Conservation (phyloP, 2,113 vertebrate species). For the Apodemus speciosus region DNA sequence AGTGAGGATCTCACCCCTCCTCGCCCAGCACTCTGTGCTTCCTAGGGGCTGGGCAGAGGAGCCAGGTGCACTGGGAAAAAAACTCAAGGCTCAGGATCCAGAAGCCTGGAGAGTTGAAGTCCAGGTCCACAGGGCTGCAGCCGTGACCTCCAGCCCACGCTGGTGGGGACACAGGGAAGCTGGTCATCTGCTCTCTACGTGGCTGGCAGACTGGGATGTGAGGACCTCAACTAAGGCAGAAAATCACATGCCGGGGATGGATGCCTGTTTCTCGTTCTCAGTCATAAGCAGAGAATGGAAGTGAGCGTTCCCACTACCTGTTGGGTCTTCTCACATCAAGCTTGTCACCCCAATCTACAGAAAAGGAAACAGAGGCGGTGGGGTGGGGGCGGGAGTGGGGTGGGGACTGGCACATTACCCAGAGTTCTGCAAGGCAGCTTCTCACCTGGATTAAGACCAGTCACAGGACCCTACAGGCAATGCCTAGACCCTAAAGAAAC, state of each 20-base stretch:
- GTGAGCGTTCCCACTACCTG: neutral
- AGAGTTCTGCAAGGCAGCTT: neutral
- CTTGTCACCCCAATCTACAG: neutral
- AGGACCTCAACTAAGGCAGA: neutral
- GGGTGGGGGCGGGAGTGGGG: neutral
- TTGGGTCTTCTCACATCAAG: neutral
- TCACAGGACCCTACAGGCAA: no score
- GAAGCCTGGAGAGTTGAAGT: neutral
- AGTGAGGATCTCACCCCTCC: neutral
- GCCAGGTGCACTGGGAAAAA: fast-evolving
- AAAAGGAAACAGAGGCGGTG: neutral
- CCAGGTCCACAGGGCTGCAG: neutral
- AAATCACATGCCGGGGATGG: neutral
- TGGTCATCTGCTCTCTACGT: no score
- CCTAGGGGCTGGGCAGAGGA: neutral
- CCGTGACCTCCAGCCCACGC: neutral
- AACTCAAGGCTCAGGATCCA: no score
- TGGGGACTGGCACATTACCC: neutral
- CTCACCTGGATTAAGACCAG: neutral
- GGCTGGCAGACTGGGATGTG: neutral
- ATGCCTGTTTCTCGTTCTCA: neutral
- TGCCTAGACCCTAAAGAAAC: neutral
- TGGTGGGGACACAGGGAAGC: neutral
- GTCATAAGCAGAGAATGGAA: neutral
- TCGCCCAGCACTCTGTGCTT: neutral